These are phyloP conservation scores for Rhombomys opimus DNA, from an alignment of 2,113 vertebrate species.

Conservation along the genomic window DNA sequence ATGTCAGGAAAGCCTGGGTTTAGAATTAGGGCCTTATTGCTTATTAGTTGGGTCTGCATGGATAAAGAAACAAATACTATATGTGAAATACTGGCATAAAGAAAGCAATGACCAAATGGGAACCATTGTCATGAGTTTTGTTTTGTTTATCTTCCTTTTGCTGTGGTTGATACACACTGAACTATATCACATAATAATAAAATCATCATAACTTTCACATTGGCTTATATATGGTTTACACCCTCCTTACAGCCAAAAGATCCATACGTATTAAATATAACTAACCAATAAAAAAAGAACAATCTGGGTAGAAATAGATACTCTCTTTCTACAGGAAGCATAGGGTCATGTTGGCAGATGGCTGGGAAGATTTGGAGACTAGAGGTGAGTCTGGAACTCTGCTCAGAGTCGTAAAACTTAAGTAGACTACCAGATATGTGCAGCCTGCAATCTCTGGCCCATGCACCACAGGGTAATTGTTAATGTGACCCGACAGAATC, in stretches of 20 bases:
- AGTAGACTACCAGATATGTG: neutral
- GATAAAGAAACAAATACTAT: slow-evolving; percentile 58
- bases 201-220: slow-evolving; percentile 71
- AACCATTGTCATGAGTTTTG: neutral
- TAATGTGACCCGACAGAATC: neutral
- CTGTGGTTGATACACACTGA: slow-evolving; percentile 61
- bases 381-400: neutral
- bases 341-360: neutral
- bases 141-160: slow-evolving; percentile 27
- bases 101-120: slow-evolving; percentile 31
- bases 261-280: slow-evolving; percentile 50
- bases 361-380: neutral
- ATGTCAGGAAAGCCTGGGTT: slow-evolving; percentile 13
- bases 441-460: too few relatives aligned
- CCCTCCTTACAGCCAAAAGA: slow-evolving; percentile 53
- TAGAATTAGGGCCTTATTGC: slow-evolving; percentile 1
- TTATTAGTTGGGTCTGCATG: neutral
- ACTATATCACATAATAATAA: slow-evolving; percentile 65
- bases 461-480: neutral
- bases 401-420: neutral
- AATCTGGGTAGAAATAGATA: neutral
- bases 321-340: slow-evolving; percentile 50
- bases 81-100: slow-evolving; percentile 48
- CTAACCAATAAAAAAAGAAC: slow-evolving; percentile 64
- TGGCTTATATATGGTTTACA: slow-evolving; percentile 57